Evolutionary conservation across 1,140 invertebrate species (phyloP), one percentile per base, ranked within the genome.

Genomic region (Drosophila orosa): DNA sequence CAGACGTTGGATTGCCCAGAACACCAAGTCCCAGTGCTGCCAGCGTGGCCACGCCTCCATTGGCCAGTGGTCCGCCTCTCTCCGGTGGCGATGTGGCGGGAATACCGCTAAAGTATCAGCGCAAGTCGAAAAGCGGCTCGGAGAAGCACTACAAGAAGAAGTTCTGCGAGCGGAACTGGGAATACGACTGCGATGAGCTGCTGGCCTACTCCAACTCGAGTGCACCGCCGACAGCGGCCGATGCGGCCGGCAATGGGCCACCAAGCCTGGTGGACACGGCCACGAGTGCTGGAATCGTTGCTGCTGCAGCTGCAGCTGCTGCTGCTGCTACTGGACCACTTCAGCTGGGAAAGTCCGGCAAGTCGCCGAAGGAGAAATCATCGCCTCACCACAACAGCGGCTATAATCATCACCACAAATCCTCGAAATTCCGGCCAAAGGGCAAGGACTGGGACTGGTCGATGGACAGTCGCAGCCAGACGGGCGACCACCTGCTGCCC

Each of bases 61-160:
- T 86, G 40, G 81, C 91, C 39, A 72, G 67, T 69, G 81, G 74
- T 17, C 84, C 78, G 3, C 2, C 24, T 31, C 22, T 55, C 44
- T 40, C 57, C 39, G 47, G 65, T 17, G 65, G 68, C 24, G 67
- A 81, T 17, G 29, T 74, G 56, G 73, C 66, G 5, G 65, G 65
- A 12, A 92, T 92, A 50, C 93, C 94, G 12, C 77, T 95, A 4
- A 95, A 95, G 75, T 95, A 95, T 76, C 94, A 95, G 77, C 92
- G 95, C 6, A 94, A 94, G 73, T 93, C 93, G n/a, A 94, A 94
- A 56, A 92, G 89, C 29, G 91, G 92, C 25, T 92, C 92, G n/a
- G 92, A 94, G 42, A 94, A 95, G 78, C 95, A 96, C 83, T 96
- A 95, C 80, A 96, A 96, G 76, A 96, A 96, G 91, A 96, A 96